Evolutionary conservation across 2,888 invertebrate genomes (phyloP), one percentile per base, ranked within the genome.

Genomic region (Eremobia ochroleuca): DNA sequence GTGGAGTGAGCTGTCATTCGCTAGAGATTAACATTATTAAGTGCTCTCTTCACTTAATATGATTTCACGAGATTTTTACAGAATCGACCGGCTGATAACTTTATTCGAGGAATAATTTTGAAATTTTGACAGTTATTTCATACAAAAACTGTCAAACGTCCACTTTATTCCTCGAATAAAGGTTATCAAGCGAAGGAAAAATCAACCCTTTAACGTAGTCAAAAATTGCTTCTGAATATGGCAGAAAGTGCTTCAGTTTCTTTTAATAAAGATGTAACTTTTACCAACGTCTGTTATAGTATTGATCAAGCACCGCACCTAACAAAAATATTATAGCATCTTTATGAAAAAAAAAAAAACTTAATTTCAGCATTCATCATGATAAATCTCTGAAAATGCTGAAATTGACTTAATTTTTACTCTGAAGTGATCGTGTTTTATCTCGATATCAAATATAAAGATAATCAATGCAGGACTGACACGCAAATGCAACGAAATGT

Each of bases 361-460:
- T n/a, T 15, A 9, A 40, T 2, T 49, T 37, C 31, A 62, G 31
- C 62, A 76, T 34, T 31, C 52, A 62, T 46, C 40, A 31, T 40
- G 31, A 74, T 76, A 34, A 18, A 76, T n/a, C 15, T 55, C 28
- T 55, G 18, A n/a, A 76, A 11, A 46, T 11, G 21, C 9, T 34
- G 34, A 8, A 46, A 8, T 43, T 4, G 0, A 13, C 21, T 73
- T 59, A 31, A 28, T 28, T 28, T 31, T 28, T 34, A n/a, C 31
- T 28, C 1, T 31, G 9, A 37, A 46, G 28, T 2, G 52, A 40
- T 81, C 49, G 34, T 67, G 66, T 61, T n/a, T 66, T 25, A 25
- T 66, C 28, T 61, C 52, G 49, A 58, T 81, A 21, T 40, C 18
- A 43, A 49, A n/a, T 40, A 31, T 21, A 40, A 18, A 28, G 13